phyloP scores from a whole-genome alignment of 2,888 invertebrate genomes.

The Netelia virgata region DNA sequence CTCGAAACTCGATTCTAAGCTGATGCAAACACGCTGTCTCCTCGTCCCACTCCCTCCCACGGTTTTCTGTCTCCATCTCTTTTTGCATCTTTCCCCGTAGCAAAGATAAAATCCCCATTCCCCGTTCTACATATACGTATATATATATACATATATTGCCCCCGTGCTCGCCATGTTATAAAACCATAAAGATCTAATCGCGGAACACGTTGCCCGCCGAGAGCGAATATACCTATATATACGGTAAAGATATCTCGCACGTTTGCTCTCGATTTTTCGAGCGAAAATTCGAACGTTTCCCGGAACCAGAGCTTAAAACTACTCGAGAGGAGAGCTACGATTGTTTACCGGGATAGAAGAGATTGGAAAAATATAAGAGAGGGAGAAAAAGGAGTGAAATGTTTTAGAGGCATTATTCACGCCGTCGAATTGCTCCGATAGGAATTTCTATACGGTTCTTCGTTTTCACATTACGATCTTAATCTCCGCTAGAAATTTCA shows the following conservation, averaged over 20 bases:
- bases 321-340: slow-evolving; percentile 31
- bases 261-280: slow-evolving; percentile 33
- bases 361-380: slow-evolving; percentile 41
- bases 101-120: slow-evolving; percentile 75
- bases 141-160: not conserved
- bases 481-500: not conserved
- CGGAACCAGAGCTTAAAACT: slow-evolving; percentile 35
- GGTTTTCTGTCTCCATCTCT: slow-evolving; percentile 32
- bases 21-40: slow-evolving; percentile 60
- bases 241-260: slow-evolving; percentile 8
- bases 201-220: slow-evolving; percentile 63
- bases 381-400: slow-evolving; percentile 6
- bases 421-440: slow-evolving; percentile 18
- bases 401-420: slow-evolving; percentile 12
- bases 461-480: slow-evolving; percentile 35
- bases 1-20: slow-evolving; percentile 66
- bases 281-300: slow-evolving; percentile 28
- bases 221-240: slow-evolving; percentile 37
- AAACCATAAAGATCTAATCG: slow-evolving; percentile 84
- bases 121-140: slow-evolving; percentile 43
- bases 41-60: slow-evolving; percentile 14
- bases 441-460: slow-evolving; percentile 8
- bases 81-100: slow-evolving; percentile 38
- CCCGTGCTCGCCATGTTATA: slow-evolving; percentile 77
- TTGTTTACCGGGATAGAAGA: slow-evolving; percentile 56